Evolutionary conservation across 2,113 vertebrate genomes (phyloP).

Genomic region (Collichthys lucidus): DNA sequence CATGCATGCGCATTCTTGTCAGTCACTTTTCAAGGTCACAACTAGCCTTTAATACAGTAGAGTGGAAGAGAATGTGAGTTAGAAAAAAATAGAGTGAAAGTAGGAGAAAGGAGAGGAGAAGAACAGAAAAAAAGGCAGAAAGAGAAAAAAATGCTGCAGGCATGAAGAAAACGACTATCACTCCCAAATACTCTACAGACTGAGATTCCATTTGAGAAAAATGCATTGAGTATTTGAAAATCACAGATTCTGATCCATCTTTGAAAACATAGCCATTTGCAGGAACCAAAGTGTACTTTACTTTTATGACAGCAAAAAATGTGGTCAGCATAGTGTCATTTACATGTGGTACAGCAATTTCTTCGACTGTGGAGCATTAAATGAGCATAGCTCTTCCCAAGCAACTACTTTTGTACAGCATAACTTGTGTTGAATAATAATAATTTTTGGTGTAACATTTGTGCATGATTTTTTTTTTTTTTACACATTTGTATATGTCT

Average conservation of each 20-base stretch:
- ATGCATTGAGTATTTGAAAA: background rate
- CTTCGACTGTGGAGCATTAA: background rate
- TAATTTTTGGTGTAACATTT: background rate
- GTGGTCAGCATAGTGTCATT: background rate
- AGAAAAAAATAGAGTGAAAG: background rate
- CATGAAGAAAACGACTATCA: background rate
- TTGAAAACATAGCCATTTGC: background rate
- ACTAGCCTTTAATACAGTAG: conserved; percentile 12
- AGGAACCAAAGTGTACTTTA: background rate
- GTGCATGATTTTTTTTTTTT: background rate
- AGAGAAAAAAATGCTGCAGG: background rate
- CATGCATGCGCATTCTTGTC: background rate
- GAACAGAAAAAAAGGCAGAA: background rate
- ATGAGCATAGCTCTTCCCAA: background rate
- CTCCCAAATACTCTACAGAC: background rate
- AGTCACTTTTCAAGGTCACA: conserved; percentile 45
- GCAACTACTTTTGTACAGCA: background rate
- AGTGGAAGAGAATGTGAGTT: background rate
- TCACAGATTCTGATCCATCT: background rate
- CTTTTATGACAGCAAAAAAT: background rate
- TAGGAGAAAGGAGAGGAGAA: background rate
- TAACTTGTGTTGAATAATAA: background rate
- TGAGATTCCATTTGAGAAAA: background rate
- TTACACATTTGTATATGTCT: background rate
- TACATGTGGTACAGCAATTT: background rate